Conservation (phyloP, 2,113 vertebrate genomes). For the Cinclus mexicanus region DNA sequence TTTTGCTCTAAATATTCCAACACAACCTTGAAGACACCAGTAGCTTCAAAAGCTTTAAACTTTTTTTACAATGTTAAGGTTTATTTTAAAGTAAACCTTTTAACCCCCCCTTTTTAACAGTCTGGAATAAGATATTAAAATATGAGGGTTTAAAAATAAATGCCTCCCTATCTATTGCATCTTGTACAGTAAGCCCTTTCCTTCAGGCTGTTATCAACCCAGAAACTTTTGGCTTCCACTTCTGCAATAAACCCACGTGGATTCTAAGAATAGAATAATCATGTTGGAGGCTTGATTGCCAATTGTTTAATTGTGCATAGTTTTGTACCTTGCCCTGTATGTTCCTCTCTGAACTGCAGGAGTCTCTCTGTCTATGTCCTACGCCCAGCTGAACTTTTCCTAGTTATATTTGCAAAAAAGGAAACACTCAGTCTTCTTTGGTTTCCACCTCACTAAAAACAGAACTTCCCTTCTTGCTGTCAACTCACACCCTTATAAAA, state of each 20-base stretch:
- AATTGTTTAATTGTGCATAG: not conserved
- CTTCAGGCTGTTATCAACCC: not conserved
- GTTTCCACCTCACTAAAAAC: not conserved
- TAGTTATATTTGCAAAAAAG: not conserved
- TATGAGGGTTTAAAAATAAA: not conserved
- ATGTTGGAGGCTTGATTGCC: not conserved
- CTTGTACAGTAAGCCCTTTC: not conserved
- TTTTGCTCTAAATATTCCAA: not conserved
- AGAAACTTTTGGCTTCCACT: not conserved
- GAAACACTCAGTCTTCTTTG: not conserved
- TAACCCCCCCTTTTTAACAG: rapidly evolving
- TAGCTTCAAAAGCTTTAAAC: not conserved
- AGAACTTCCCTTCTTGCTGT: not conserved
- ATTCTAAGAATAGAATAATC: not conserved
- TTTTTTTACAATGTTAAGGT: not conserved
- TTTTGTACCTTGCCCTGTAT: not conserved
- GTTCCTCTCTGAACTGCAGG: not conserved
- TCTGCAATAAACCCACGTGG: not conserved
- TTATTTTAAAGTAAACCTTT: not conserved
- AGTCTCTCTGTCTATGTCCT: not conserved
- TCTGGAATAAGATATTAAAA: not conserved
- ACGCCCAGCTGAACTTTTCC: not conserved
- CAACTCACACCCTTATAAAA: not conserved
- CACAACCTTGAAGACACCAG: not conserved
- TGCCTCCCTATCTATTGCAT: not conserved